A percentile compares a stretch with the other conserved stretches of the same genome.
phyloP scores from a whole-genome alignment of 2,797 vertebrate genomes.

The Argyrosomus regius region DNA sequence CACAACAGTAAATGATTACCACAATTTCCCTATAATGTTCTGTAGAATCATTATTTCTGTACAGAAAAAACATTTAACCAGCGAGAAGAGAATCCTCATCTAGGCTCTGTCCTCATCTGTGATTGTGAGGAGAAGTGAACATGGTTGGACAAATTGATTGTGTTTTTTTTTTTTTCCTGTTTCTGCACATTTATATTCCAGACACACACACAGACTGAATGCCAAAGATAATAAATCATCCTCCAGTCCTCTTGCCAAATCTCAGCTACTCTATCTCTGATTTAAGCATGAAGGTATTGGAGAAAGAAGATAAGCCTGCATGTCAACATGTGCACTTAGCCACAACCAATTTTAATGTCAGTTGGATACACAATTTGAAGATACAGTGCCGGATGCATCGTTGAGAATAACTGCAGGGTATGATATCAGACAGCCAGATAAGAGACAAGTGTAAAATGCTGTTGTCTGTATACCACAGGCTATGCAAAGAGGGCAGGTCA shows the following conservation, averaged over 20 bases:
- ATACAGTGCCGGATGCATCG: background rate
- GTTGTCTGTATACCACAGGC: background rate
- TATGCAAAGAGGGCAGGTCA: conserved; percentile 11
- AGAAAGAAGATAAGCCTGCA: background rate
- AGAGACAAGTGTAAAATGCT: background rate
- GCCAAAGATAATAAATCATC: background rate
- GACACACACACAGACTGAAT: background rate
- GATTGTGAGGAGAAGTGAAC: background rate
- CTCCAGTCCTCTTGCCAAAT: background rate
- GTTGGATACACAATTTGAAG: background rate
- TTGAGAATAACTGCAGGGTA: background rate
- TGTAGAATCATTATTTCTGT: background rate
- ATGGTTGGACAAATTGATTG: too few relatives aligned
- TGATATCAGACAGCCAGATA: conserved; percentile 2
- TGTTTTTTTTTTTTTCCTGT: background rate
- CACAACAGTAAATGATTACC: background rate
- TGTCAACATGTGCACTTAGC: background rate
- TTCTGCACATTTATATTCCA: background rate
- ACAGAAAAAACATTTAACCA: background rate
- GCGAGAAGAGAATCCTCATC: background rate
- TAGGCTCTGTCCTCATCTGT: background rate
- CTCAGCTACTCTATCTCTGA: background rate
- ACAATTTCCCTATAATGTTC: background rate
- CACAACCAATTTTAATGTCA: background rate
- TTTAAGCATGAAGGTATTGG: background rate